Base-by-base conservation (phyloP, 2,797 vertebrate genomes). In the Arctocebus calabarensis region DNA sequence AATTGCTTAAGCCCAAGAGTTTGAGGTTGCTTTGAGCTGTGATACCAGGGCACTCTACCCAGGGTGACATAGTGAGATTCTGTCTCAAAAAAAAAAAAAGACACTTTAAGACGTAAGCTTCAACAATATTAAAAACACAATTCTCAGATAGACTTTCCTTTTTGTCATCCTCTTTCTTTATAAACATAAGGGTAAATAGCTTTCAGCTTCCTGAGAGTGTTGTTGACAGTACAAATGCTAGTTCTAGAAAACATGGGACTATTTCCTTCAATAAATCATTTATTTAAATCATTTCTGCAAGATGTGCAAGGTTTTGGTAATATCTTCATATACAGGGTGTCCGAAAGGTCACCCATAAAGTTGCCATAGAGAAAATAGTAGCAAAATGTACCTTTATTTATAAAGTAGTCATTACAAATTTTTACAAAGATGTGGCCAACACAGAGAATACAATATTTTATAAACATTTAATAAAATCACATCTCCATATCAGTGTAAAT, bases 61-160 rank as follows among this genome's bases (percentile, higher is more conserved):
- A 48, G 48, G 48, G 48, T 48, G 48, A 48, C 13, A 48, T 14
- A 48, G 48, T 48, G 48, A 48, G 48, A 48, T 13, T 12, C 48
- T 48, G 13, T 14, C 48, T 14, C 48, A 48, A 48, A 48, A 48
- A 48, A 48, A 48, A 48, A 48, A 48, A 48, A 48, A 48, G 48
- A 48, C 48, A 48, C 48, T 48, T 48, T 48, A 48, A 48, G 10
- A 48, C 12, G 45, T 48, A 48, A 73, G 25, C 22, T 90, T 84
- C 55, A 86, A 68, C 40, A 91, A 84, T 87, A 84, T 75, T 93
- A 91, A 93, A 94, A 91, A 88, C 13, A 55, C 5, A 52, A 55
- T 81, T 87, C 61, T 23, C 4, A 1, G 20, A n/a, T 22, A 86
- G n/a, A 55, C 37, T 79, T 84, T 79, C 37, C 27, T 84, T 88